These are phyloP conservation scores for Hylaea fasciaria DNA, from an alignment of 2,888 invertebrate species.

Conservation along the genomic window DNA sequence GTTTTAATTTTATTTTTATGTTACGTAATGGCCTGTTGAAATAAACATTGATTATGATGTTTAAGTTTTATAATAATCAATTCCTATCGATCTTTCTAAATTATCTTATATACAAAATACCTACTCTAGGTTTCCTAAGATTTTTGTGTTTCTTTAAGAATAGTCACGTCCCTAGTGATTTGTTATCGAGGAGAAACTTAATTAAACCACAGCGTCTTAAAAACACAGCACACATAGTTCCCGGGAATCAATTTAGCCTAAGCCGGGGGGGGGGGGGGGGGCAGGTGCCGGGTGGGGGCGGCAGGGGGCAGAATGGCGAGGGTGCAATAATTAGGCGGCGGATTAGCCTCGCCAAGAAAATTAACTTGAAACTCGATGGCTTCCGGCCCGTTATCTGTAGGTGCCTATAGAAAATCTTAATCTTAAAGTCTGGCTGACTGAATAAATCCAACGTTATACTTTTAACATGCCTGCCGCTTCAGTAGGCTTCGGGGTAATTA, in stretches of 20 bases:
- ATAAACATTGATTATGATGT: no score
- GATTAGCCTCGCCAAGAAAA: slow-evolving; percentile 74
- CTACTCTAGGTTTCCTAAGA: no score
- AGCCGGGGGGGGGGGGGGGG: slow-evolving; percentile 28
- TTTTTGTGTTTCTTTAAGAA: no score
- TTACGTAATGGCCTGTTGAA: no score
- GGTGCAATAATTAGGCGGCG: slow-evolving; percentile 74
- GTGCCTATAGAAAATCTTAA: slow-evolving; percentile 5
- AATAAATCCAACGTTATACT: background rate
- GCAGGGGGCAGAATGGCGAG: slow-evolving; percentile 38
- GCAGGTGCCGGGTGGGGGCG: slow-evolving; percentile 28
- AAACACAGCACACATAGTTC: slow-evolving; percentile 22
- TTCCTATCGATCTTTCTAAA: no score
- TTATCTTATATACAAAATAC: no score
- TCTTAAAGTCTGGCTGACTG: background rate
- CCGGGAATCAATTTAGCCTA: slow-evolving; percentile 37
- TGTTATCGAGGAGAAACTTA: background rate
- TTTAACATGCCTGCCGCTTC: background rate
- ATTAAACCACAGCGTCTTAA: slow-evolving; percentile 21
- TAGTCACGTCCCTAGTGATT: no score
- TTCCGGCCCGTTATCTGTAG: slow-evolving; percentile 35
- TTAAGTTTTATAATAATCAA: no score
- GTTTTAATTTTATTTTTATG: no score
- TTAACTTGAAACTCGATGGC: slow-evolving; percentile 73
- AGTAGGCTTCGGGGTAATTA: no score